Evolutionary conservation across 2,888 invertebrate genomes (phyloP).

Genomic region (Flabesymbios commensalis): DNA sequence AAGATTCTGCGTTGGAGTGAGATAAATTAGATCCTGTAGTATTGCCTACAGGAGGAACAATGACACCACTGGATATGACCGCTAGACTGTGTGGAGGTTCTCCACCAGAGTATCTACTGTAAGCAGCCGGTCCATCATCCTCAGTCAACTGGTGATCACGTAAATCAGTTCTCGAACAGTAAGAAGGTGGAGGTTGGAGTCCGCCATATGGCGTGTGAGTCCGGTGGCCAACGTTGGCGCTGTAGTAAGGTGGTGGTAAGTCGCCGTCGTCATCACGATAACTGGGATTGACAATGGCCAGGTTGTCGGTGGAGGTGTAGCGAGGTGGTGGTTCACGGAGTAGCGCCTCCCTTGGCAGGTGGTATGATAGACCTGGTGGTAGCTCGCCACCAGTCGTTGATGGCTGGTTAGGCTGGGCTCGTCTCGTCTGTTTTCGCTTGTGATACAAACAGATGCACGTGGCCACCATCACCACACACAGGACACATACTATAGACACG

Average conservation of each 20-base stretch:
- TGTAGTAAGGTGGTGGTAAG: conserved; percentile 2
- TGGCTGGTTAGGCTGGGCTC: not conserved
- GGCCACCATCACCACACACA: not conserved
- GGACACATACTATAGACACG: not conserved
- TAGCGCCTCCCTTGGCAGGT: not conserved
- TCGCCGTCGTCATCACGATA: not conserved
- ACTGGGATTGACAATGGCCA: not conserved
- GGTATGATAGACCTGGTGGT: not conserved
- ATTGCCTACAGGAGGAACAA: too few relatives aligned
- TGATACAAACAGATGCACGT: not conserved
- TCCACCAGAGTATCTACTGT: too few relatives aligned
- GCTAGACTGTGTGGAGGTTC: too few relatives aligned
- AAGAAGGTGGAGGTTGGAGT: not conserved
- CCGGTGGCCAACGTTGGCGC: not conserved
- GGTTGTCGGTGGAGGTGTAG: not conserved
- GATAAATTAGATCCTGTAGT: too few relatives aligned
- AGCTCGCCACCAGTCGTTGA: not conserved
- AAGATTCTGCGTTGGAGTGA: too few relatives aligned
- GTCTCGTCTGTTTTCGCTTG: not conserved
- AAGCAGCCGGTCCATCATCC: too few relatives aligned
- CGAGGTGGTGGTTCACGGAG: conserved; percentile 1
- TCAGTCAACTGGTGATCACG: too few relatives aligned
- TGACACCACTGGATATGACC: too few relatives aligned
- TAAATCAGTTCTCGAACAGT: not conserved
- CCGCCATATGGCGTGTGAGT: not conserved